Evolutionary conservation across 2,113 vertebrate genomes (phyloP).

Genomic region (Carollia perspicillata): DNA sequence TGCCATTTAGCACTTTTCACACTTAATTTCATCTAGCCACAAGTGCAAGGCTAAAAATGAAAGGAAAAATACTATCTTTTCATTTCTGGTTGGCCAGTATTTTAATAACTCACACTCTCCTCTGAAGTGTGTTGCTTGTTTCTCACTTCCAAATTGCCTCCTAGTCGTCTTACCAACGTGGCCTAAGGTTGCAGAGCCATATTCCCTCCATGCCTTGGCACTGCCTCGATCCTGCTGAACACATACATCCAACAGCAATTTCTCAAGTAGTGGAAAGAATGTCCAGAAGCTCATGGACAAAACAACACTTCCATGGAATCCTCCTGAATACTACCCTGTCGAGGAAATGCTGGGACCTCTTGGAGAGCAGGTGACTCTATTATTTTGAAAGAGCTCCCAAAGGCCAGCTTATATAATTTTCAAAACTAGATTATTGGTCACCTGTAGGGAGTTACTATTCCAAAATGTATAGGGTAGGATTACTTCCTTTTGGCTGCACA

Average conservation of each 20-base stretch:
- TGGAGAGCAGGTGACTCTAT: background rate
- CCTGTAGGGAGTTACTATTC: background rate
- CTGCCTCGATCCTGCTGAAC: background rate
- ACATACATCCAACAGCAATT: constrained; percentile 47
- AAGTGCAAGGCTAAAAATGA: background rate
- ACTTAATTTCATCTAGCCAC: background rate
- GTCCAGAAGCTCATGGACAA: background rate
- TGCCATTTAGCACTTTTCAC: background rate
- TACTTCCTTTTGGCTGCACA: background rate
- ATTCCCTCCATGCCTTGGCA: background rate
- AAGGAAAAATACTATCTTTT: background rate
- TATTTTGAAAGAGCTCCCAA: constrained; percentile 33
- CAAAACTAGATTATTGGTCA: background rate
- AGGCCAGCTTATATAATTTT: background rate
- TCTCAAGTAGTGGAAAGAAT: background rate
- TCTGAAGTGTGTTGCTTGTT: background rate
- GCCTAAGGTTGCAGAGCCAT: background rate
- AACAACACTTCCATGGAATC: background rate
- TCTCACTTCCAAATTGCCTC: background rate
- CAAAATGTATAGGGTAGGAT: background rate
- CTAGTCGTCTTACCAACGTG: background rate
- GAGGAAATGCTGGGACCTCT: background rate
- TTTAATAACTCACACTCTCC: background rate
- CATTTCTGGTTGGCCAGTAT: background rate
- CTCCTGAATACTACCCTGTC: background rate